Conservation (phyloP, 1,140 invertebrate genomes). For the Tribolium madens region DNA sequence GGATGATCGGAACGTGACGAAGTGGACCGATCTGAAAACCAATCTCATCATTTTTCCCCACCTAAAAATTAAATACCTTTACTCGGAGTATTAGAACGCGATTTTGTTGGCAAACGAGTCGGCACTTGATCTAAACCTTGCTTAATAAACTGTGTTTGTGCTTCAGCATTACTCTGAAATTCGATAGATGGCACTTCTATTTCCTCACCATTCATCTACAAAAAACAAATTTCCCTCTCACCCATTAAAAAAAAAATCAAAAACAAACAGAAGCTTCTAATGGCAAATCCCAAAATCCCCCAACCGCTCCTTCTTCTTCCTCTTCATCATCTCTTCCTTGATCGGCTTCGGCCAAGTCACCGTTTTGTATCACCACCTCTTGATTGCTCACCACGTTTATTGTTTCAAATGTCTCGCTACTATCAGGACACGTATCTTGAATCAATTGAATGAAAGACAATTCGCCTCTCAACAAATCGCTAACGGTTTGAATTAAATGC, state of each 20-base stretch:
- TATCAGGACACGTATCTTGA: constrained; percentile 53
- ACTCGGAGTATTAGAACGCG: constrained; percentile 58
- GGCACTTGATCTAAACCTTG: constrained; percentile 64
- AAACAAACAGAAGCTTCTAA: constrained; percentile 29
- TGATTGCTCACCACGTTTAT: background rate
- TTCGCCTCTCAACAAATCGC: constrained; percentile 59
- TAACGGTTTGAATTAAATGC: constrained; percentile 56
- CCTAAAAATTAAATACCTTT: constrained; percentile 53
- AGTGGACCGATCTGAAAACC: constrained; percentile 43
- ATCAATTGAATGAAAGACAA: constrained; percentile 61
- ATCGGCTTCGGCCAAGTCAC: constrained; percentile 64
- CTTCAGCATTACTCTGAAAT: constrained; percentile 50
- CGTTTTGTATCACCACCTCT: constrained; percentile 59
- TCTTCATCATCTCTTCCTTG: constrained; percentile 60
- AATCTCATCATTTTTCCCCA: background rate
- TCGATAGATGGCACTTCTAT: constrained; percentile 50
- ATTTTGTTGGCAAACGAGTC: constrained; percentile 60
- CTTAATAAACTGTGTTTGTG: constrained; percentile 49
- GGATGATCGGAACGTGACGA: constrained; percentile 43
- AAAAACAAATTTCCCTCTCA: constrained; percentile 26
- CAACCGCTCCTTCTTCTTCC: constrained; percentile 63
- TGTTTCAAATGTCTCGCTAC: background rate
- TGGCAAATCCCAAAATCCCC: constrained; percentile 55
- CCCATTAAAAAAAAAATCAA: background rate
- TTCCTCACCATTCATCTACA: constrained; percentile 52